A percentile compares a stretch with the other conserved stretches of the same genome.
These are phyloP conservation scores for Drosophila malerkotliana DNA, from an alignment of 1,140 invertebrate species.

Conservation along the genomic window DNA sequence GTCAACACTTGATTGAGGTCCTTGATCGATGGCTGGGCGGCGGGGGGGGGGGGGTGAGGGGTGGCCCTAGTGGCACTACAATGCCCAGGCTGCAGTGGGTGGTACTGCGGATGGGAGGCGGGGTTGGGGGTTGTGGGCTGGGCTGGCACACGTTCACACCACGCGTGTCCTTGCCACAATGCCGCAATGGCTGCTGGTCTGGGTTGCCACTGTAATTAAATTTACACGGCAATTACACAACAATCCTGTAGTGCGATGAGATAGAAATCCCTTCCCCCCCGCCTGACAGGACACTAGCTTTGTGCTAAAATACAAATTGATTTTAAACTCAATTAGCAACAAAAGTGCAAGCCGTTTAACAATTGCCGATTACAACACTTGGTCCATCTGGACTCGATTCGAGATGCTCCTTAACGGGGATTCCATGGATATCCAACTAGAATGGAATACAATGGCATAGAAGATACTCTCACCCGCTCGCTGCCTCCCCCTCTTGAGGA, in stretches of 20 bases:
- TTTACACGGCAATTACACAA: conserved; percentile 84
- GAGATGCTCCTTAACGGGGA: not conserved
- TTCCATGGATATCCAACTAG: not conserved
- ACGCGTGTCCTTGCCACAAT: conserved; percentile 44
- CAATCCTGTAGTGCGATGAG: conserved; percentile 2
- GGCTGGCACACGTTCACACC: conserved; percentile 15
- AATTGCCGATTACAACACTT: conserved; percentile 33
- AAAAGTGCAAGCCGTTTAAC: conserved; percentile 49
- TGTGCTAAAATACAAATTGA: conserved; percentile 80
- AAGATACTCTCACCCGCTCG: not conserved
- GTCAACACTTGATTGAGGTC: conserved; percentile 74
- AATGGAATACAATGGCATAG: not conserved
- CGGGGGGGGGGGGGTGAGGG: conserved; percentile 10
- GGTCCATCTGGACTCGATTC: conserved; percentile 27
- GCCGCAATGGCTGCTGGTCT: conserved; percentile 15
- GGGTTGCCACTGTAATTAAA: conserved; percentile 76
- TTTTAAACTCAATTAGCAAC: conserved; percentile 84
- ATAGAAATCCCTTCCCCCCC: not conserved
- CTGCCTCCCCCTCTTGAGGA: not conserved
- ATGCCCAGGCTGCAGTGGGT: not conserved
- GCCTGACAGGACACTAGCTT: not conserved
- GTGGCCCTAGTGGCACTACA: conserved; percentile 13
- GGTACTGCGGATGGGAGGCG: no score
- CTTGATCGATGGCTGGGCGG: conserved; percentile 58
- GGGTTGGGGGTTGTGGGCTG: not conserved